phyloP scores from a whole-genome alignment of 2,113 vertebrate genomes.

The Corythornis cristatus region DNA sequence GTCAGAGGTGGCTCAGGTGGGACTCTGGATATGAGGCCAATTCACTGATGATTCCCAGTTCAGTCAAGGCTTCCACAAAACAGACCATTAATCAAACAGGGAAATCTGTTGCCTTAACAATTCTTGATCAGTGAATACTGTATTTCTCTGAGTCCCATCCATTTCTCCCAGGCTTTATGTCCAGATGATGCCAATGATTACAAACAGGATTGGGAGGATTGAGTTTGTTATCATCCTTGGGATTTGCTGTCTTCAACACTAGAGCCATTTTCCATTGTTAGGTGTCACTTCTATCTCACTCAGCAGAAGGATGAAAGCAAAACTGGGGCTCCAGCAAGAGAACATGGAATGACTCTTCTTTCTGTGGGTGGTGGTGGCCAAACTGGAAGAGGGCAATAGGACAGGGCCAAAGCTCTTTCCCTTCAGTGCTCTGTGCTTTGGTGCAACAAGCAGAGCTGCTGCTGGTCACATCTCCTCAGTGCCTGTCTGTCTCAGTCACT shows the following conservation, averaged over 20 bases:
- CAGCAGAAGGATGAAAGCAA: background rate
- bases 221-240: background rate
- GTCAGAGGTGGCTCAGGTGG: background rate
- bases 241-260: background rate
- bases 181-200: background rate
- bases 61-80: background rate
- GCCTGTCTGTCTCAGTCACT: background rate
- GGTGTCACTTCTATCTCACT: background rate
- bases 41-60: background rate
- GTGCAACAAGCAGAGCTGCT: background rate
- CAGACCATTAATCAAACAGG: background rate
- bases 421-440: background rate
- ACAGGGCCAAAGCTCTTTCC: background rate
- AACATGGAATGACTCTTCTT: background rate
- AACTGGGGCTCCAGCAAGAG: background rate
- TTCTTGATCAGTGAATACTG: background rate
- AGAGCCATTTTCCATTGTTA: background rate
- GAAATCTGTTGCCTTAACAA: background rate
- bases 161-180: background rate
- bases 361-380: background rate
- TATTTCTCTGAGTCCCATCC: background rate
- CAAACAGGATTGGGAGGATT: background rate
- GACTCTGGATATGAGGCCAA: background rate
- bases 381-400: background rate
- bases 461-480: background rate